Percentiles rank a stretch among this genome's conserved stretches.
phyloP scores from a whole-genome alignment of 2,113 vertebrate species.

The Barnardius zonarius region DNA sequence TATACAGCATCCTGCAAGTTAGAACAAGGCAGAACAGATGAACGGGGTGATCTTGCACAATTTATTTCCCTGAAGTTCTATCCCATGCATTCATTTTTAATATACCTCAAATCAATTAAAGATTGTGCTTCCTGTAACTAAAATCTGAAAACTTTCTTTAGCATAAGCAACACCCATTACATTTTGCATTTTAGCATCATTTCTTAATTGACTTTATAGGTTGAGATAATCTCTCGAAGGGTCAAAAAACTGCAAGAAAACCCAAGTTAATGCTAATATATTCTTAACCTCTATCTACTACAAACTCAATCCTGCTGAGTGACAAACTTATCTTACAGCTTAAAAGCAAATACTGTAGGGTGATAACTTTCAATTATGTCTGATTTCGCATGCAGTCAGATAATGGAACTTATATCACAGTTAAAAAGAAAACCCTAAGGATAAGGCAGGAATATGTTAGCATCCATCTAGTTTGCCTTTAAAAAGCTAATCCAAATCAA shows the following conservation, averaged over 20 bases:
- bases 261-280: background rate
- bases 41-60: background rate
- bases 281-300: background rate
- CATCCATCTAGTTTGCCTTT: background rate
- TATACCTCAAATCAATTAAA: background rate
- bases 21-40: background rate
- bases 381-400: background rate
- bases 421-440: background rate
- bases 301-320: background rate
- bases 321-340: background rate
- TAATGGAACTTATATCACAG: background rate
- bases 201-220: background rate
- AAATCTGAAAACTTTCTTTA: background rate
- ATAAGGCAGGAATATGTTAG: background rate
- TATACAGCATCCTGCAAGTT: constrained; percentile 13
- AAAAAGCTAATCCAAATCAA: background rate
- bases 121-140: background rate
- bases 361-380: background rate
- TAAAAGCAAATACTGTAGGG: background rate
- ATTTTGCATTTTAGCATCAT: background rate
- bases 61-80: background rate
- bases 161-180: background rate
- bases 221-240: background rate
- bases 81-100: background rate
- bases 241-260: background rate